Evolutionary conservation across 2,797 vertebrate species (phyloP), one percentile per base, ranked within the genome.

Genomic region (Neomorphus geoffroyi): DNA sequence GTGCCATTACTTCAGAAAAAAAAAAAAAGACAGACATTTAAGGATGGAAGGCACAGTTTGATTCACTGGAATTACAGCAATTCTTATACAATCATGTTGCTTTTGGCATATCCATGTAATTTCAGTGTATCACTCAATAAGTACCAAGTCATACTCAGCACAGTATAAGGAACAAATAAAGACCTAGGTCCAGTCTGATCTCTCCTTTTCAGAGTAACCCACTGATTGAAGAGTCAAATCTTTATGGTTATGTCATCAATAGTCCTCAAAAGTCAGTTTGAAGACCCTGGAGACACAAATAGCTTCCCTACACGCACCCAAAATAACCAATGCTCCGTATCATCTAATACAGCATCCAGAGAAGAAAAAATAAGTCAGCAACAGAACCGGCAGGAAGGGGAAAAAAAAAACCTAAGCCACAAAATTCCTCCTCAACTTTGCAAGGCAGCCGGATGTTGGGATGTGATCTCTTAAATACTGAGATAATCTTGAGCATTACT

Each of bases 191-290:
- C 45, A 16, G 50, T 12, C 48, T 56, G 18, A 18, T 21, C 30
- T 27, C 61, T 74, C 12, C 28, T 39, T 53, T n/a, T 30, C 9
- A 48, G 37, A 45, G 48, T 7, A 83, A 27, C 30, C 11, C 23
- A 28, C 7, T 23, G 48, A 60, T 57, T 78, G 41, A 30, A 41
- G 27, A 14, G 33, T 5, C 28, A 61, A 66, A 57, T 45, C 46
- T 24, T 3, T 1, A 1, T 11, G 18, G 13, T 19, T 56, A 21
- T 10, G 11, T 9, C 56, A n/a, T 3, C 27, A 15, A 1, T 13
- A 33, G 11, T 23, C 21, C 32, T 13, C n/a, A 23, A 27, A 54
- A 65, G 12, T 54, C 71, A 27, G 16, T 10, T 1, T 64, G 45
- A 51, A 64, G 39, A 27, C 10, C 56, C 58, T 57, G 77, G 21